These are phyloP conservation scores for Hippocampus comes DNA, from an alignment of 2,113 vertebrate genomes.

Conservation along the genomic window DNA sequence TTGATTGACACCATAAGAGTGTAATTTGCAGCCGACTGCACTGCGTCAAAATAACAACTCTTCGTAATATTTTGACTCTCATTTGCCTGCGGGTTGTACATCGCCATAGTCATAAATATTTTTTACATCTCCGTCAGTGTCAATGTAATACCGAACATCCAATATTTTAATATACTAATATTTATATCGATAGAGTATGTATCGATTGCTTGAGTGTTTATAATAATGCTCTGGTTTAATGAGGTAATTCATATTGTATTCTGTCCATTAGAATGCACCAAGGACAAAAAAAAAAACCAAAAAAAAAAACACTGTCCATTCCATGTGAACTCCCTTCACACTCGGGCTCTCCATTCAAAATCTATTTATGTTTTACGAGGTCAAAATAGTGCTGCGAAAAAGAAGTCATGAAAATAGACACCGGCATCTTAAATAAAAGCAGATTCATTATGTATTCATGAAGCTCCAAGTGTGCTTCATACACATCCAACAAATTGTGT, in stretches of 20 bases:
- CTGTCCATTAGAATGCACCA: no score
- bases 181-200: no score
- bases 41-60: not conserved
- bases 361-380: not conserved
- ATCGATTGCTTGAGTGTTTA: no score
- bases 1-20: not conserved
- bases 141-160: not conserved
- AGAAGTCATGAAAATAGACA: not conserved
- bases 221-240: no score
- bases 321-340: no score
- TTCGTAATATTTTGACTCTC: not conserved
- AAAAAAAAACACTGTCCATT: no score
- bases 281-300: no score
- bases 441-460: not conserved
- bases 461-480: constrained; percentile 16
- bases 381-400: not conserved
- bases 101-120: not conserved
- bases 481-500: not conserved
- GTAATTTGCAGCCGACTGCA: not conserved
- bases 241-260: no score
- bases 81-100: no score
- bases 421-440: not conserved
- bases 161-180: no score
- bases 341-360: no score
- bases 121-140: not conserved